Conservation (phyloP, 2,113 vertebrate genomes). For the Scomber scombrus region DNA sequence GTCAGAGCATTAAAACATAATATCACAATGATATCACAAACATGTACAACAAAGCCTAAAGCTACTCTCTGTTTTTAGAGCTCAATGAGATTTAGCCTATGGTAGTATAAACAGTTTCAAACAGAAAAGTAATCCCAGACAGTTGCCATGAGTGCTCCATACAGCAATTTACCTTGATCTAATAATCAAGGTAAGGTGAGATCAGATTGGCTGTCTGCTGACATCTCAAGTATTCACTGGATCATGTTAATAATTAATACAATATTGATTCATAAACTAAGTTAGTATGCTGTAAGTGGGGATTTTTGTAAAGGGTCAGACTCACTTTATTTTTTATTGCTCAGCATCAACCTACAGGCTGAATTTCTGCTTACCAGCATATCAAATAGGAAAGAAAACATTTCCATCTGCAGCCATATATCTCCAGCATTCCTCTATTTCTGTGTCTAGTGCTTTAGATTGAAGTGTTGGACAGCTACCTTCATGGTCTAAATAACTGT, state of each 20-base stretch:
- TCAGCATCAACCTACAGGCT: background rate
- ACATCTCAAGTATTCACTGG: background rate
- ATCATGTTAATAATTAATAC: no score
- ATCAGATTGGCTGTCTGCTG: background rate
- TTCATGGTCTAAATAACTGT: conserved; percentile 41
- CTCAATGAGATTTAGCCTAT: no score
- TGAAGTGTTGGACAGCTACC: conserved; percentile 6
- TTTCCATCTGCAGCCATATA: background rate
- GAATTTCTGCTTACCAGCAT: background rate
- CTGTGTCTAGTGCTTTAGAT: background rate
- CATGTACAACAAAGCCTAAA: background rate
- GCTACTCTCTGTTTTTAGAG: background rate
- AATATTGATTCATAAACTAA: background rate
- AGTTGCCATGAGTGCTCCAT: background rate
- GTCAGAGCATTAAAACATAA: background rate
- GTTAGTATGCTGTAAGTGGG: background rate
- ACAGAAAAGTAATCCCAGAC: no score
- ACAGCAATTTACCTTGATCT: background rate
- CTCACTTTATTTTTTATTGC: background rate
- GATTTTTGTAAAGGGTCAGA: background rate
- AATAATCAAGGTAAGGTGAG: background rate
- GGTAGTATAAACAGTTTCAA: no score
- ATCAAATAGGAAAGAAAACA: background rate
- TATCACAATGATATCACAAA: background rate
- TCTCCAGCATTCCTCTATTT: background rate